Base-by-base conservation (phyloP, 2,888 invertebrate species). In the Pegoplata infirma region DNA sequence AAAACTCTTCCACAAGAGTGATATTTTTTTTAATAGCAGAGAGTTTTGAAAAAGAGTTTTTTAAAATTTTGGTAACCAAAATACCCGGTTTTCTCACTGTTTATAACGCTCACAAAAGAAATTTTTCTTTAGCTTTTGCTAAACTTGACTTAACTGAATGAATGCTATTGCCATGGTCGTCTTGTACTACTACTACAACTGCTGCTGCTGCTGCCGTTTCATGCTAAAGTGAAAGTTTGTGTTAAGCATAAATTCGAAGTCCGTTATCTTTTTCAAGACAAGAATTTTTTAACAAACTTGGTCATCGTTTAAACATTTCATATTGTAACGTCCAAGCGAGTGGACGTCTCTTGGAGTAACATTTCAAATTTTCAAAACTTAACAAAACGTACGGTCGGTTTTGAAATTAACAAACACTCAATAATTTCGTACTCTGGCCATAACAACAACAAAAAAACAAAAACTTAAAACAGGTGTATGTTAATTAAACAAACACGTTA, bases 171-270 rank as follows among this genome's bases (percentile, higher is more conserved):
- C 53, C 59, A 17, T 36, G n/a, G 61, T 67, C 51, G 36, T 53
- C 47, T 47, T 67, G 73, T n/a, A n/a, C n/a, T n/a, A n/a, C n/a
- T n/a, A n/a, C n/a, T n/a, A n/a, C n/a, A n/a, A n/a, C n/a, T n/a
- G n/a, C 63, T 71, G 66, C 58, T 68, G 73, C 76, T 81, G 85
- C 83, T 79, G 73, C 76, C 81, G 85, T 82, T 79, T 63, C 66
- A 75, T 82, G 86, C 84, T 87, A 87, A 87, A 87, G 87, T 87
- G 87, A 87, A 87, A 87, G 87, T 87, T 87, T 71, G 56, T 71
- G 66, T 79, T 75, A 75, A 79, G 82, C 79, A 86, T 83, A 86
- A 85, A 86, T 85, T 84, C 83, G 82, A 86, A 84, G 87, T 86
- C 86, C 86, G 86, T 86, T 86, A 86, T 86, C 87, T 85, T 83